These are phyloP conservation scores for Siderastrea radians DNA, from an alignment of 92 coral and sea anemone genomes.

Conservation along the genomic window DNA sequence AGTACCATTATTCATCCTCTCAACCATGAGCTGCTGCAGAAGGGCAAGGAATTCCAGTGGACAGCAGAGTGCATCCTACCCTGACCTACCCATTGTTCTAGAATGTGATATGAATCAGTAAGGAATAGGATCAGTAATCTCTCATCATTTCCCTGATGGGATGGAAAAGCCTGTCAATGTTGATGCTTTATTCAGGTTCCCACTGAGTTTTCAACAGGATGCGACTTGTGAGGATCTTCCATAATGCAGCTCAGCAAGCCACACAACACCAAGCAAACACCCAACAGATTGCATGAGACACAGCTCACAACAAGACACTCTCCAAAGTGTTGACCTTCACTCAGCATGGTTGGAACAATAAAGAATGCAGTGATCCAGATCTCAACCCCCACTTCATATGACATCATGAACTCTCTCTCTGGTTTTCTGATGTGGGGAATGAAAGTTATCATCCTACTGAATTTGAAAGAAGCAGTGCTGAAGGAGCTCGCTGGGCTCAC, in stretches of 20 bases:
- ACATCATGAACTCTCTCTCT: conserved; percentile 31
- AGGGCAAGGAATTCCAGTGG: no score
- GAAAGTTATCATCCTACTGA: conserved; percentile 18
- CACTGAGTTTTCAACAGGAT: conserved; percentile 10
- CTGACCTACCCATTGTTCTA: no score
- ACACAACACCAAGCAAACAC: conserved; percentile 35
- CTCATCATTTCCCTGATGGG: no score
- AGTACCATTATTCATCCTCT: no score
- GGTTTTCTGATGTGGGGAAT: conserved; percentile 43
- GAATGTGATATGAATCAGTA: no score
- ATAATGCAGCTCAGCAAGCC: conserved; percentile 20
- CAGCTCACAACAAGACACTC: conserved; percentile 17
- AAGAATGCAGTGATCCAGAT: conserved; percentile 24
- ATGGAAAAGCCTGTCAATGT: conserved; percentile 39
- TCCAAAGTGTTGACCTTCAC: conserved; percentile 19
- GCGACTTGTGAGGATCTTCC: conserved; percentile 44
- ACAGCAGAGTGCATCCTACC: no score
- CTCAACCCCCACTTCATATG: conserved; percentile 31
- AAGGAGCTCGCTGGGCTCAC: conserved; percentile 55
- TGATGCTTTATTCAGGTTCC: conserved; percentile 57
- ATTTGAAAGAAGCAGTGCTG: conserved; percentile 14
- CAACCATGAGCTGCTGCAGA: no score
- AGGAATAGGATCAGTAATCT: no score
- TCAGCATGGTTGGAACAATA: conserved; percentile 10
- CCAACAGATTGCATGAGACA: conserved; percentile 16